Evolutionary conservation across 2,888 invertebrate species (phyloP).

Genomic region (Cataglyphis cursor): DNA sequence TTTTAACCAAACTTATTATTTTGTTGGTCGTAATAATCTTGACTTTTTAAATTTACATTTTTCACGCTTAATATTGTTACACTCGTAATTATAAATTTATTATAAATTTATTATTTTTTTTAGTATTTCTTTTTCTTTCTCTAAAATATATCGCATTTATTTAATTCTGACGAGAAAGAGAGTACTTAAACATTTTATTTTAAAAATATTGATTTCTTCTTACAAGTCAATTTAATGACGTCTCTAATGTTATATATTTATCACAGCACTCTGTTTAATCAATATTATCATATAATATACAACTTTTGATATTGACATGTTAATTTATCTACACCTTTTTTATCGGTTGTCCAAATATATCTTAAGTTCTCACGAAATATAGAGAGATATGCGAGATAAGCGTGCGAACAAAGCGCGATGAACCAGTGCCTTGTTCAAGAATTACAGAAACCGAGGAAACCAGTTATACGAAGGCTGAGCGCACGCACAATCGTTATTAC

Average conservation of each 20-base stretch:
- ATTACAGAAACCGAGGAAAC: constrained; percentile 80
- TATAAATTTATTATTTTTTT: not conserved
- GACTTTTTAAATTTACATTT: not conserved
- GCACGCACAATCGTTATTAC: constrained; percentile 80
- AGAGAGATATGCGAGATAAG: constrained; percentile 11
- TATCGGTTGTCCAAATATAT: constrained; percentile 15
- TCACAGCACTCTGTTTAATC: not conserved
- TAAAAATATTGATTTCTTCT: not conserved
- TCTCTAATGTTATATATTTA: not conserved
- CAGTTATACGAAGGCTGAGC: constrained; percentile 78
- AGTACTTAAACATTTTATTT: not conserved
- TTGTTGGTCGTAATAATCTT: not conserved
- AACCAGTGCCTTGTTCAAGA: constrained; percentile 69
- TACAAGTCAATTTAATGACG: not conserved
- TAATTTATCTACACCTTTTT: not conserved
- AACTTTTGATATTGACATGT: not conserved
- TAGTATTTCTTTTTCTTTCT: not conserved
- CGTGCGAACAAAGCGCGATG: constrained; percentile 70
- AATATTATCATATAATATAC: not conserved
- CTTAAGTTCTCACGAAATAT: not conserved
- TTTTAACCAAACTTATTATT: not conserved
- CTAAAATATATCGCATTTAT: constrained; percentile 1
- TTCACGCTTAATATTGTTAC: not conserved
- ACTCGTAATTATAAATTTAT: not conserved
- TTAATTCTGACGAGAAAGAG: not conserved